Percentiles rank a stretch among this genome's conserved stretches.
Evolutionary conservation across 2,888 invertebrate species (phyloP).

Genomic region (Cryptops parisi): DNA sequence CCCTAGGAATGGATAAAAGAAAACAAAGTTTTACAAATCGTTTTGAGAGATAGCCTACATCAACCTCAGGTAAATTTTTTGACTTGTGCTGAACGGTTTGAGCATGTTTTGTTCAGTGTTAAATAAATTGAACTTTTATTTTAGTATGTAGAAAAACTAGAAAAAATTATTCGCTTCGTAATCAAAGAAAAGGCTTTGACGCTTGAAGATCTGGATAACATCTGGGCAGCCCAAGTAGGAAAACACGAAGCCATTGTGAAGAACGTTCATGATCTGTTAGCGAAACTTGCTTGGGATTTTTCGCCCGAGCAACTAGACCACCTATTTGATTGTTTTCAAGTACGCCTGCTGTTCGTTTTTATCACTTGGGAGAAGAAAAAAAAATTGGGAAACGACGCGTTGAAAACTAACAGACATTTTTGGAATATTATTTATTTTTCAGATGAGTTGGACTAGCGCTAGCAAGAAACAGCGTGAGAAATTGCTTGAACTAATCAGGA

Average conservation of each 20-base stretch:
- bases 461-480: constrained; percentile 92
- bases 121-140: constrained; percentile 11
- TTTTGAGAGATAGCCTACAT: constrained; percentile 85
- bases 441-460: constrained; percentile 80
- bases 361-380: no score
- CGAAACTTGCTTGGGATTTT: constrained; percentile 97
- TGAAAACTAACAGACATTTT: background rate
- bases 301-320: constrained; percentile 94
- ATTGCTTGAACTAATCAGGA: constrained; percentile 79
- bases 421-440: constrained; percentile 16
- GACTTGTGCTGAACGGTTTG: background rate
- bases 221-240: constrained; percentile 94
- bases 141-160: constrained; percentile 92
- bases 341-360: constrained; percentile 31
- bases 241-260: constrained; percentile 98
- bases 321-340: constrained; percentile 92
- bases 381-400: no score
- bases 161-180: constrained; percentile 92
- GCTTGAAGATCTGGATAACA: constrained; percentile 78
- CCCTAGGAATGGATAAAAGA: constrained; percentile 82
- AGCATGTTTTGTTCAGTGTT: background rate
- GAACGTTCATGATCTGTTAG: constrained; percentile 89
- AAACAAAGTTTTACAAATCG: constrained; percentile 87
- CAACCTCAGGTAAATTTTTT: constrained; percentile 47
- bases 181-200: constrained; percentile 62